Base-by-base conservation (phyloP, 2,888 invertebrate species). In the Electrophaes corylata region DNA sequence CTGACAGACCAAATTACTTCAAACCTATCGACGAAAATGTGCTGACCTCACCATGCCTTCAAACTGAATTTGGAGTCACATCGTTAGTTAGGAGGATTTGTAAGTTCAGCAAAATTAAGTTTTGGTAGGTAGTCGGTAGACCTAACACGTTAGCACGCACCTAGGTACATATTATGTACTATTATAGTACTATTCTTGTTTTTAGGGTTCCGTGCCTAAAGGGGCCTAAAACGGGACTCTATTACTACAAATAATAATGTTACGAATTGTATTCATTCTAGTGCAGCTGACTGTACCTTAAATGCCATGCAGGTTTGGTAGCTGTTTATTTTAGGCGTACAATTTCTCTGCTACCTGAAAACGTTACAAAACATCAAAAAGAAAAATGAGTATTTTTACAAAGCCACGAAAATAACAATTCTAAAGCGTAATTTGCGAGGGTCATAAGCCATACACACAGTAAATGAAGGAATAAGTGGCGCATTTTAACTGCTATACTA, bases 51-150 rank as follows among this genome's bases (percentile, higher is more conserved):
- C 29, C 8, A 16, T n/a, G 20, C n/a, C 43, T 51, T 19, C 46
- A 12, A 50, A 52, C 47, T 52, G 47, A 39, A 18, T 51, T 57
- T 57, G 52, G 52, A 47, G 52, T 57, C 43, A 52, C 47, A 37
- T 52, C 47, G 57, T 52, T 57, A 57, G 47, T 37, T 33, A 16
- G 23, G 16, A 37, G 52, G 39, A 51, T 47, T 46, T 43, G 52
- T 20, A 10, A 51, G 26, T 47, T 51, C 16, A 16, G 37, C 37
- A 8, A 37, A 37, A 37, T 37, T 37, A 16, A 16, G 37, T 37
- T 37, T 8, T 37, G 35, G 16, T 14, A 14, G 35, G 14, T 14
- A 6, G 12, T n/a, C n/a, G n/a, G n/a, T n/a, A n/a, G n/a, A n/a
- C n/a, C n/a, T n/a, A n/a, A n/a, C n/a, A n/a, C n/a, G n/a, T n/a